Conservation (phyloP, 2,797 vertebrate species). For the Caiman crocodilus region DNA sequence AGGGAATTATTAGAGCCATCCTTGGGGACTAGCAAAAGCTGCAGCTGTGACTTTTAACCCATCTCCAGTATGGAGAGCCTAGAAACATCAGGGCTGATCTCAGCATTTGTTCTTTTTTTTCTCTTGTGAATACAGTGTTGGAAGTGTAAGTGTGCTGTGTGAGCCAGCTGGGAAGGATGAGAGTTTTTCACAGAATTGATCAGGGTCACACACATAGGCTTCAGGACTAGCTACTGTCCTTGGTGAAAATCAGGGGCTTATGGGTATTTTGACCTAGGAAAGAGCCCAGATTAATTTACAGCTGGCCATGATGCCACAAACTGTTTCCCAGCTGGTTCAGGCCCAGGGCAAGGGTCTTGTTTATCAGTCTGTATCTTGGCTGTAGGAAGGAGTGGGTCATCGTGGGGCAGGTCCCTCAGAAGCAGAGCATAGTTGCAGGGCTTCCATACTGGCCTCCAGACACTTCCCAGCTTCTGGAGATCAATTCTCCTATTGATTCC, state of each 20-base stretch:
- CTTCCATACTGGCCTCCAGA: background rate
- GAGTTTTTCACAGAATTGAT: too few species aligned
- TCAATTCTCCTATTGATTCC: background rate
- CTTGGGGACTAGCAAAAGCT: background rate
- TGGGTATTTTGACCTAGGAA: background rate
- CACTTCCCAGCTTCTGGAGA: background rate
- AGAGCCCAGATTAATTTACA: background rate
- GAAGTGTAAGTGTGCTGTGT: background rate
- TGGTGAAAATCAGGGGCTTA: background rate
- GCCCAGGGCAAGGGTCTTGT: background rate
- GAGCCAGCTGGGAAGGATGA: background rate
- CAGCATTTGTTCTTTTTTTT: background rate
- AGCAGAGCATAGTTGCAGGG: background rate
- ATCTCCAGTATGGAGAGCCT: background rate
- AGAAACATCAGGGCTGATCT: background rate
- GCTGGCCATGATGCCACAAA: background rate
- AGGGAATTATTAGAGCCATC: background rate
- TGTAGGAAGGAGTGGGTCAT: background rate
- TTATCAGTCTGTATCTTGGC: background rate
- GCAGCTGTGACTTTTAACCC: background rate
- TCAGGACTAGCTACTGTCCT: background rate
- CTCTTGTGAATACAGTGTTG: accelerated
- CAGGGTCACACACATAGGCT: too few species aligned
- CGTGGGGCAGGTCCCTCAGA: background rate
- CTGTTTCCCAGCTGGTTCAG: background rate